Evolutionary conservation across 2,113 vertebrate species (phyloP), one percentile per base, ranked within the genome.

Genomic region (Aldabrachelys gigantea): DNA sequence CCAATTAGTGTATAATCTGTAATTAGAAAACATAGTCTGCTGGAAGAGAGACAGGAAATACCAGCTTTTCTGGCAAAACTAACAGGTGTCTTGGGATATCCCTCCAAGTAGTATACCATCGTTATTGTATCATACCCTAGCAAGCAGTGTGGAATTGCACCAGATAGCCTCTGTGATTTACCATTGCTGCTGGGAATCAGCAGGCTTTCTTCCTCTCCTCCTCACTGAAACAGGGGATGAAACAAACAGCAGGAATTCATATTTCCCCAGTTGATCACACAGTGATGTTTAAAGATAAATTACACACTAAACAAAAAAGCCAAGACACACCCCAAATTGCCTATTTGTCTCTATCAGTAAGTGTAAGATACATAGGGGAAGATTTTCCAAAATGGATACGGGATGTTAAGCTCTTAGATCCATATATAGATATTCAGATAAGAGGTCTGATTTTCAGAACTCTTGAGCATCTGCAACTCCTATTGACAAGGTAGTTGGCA

Each of bases 1-100:
- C 86, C 90, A 96, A 91, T 96, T 96, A 95, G 85, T 91, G 56
- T 89, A 96, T 95, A 93, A 87, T 87, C 10, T 86, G 81, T 95
- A 93, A 97, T 97, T 95, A 96, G 91, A 94, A 94, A 96, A 90
- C 49, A 90, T 84, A 50, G 13, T 96, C 90, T 96, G 94, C 80
- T 57, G 90, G 53, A 54, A 89, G 31, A 82, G 80, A 25, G 52
- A 27, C 6, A 3, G 13, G 54, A 90, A 82, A 93, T 89, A 84
- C 49, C 86, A 92, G 86, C 50, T 24, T 80, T 82, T 94, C 81
- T 94, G 65, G 54, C 16, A 80, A 4, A 6, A 92, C 5, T 41
- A 8, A 19, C 80, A 81, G 87, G 80, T 87, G 44, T 52, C 91
- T 0, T 0, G 10, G 13, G 54, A 87, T 76, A 87, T 47, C 53